Evolutionary conservation across 2,888 invertebrate species (phyloP).

Genomic region (Lochmaea crataegi): DNA sequence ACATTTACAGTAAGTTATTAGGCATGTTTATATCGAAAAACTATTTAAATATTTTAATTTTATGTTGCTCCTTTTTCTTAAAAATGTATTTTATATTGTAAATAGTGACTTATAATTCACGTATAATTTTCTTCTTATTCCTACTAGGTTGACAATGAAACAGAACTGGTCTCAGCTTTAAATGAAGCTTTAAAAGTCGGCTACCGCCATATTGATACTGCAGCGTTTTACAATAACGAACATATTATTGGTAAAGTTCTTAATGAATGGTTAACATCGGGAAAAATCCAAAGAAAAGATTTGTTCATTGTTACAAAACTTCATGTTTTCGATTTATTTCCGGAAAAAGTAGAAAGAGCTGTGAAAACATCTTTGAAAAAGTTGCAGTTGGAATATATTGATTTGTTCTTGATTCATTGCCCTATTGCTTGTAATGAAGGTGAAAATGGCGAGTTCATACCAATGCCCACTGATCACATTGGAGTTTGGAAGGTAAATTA

Average conservation of each 20-base stretch:
- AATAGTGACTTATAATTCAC: no score
- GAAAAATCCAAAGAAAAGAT: constrained; percentile 77
- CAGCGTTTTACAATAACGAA: constrained; percentile 81
- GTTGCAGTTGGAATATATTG: constrained; percentile 52
- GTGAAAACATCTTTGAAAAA: constrained; percentile 51
- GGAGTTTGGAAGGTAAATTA: constrained; percentile 64
- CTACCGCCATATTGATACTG: constrained; percentile 85
- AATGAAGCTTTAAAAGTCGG: constrained; percentile 77
- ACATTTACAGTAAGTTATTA: constrained; percentile 49
- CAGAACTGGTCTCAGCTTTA: constrained; percentile 73
- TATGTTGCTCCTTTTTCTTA: no score
- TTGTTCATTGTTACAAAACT: constrained; percentile 86
- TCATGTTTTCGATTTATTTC: constrained; percentile 70
- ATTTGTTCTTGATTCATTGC: constrained; percentile 53
- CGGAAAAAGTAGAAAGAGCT: constrained; percentile 61
- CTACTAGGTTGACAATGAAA: constrained; percentile 60
- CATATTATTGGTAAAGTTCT: constrained; percentile 77
- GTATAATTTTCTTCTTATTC: no score
- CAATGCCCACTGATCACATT: constrained; percentile 77
- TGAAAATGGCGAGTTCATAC: constrained; percentile 68
- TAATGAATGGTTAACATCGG: constrained; percentile 74
- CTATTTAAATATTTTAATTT: no score
- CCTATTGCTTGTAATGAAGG: constrained; percentile 40
- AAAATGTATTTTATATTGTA: no score
- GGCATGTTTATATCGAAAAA: no score